Conservation (phyloP, 2,113 vertebrate species). For the Datnioides undecimradiatus region DNA sequence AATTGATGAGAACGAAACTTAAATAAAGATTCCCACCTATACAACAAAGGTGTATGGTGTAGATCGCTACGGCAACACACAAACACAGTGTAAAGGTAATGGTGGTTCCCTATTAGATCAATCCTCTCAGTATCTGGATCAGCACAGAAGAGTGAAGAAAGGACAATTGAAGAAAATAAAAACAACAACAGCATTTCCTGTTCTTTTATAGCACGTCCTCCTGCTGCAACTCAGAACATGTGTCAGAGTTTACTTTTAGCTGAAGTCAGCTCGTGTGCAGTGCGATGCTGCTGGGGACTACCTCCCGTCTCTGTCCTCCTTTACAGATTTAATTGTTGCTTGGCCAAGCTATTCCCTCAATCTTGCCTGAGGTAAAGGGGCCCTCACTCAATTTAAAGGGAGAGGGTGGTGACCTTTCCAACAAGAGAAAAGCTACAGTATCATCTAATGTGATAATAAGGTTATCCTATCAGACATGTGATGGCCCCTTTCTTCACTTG, state of each 20-base stretch:
- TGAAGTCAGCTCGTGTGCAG: constrained; percentile 48
- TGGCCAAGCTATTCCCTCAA: constrained; percentile 48
- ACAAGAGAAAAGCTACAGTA: constrained; percentile 55
- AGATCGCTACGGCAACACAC: no score
- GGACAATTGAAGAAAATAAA: background rate
- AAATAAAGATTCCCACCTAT: no score
- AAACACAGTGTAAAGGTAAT: background rate
- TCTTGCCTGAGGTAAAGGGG: constrained; percentile 45
- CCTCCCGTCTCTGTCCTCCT: constrained; percentile 34
- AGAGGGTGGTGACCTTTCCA: constrained; percentile 62
- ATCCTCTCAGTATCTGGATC: background rate
- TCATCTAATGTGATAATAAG: constrained; percentile 54
- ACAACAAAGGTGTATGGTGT: no score
- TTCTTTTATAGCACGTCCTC: background rate
- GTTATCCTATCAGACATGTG: constrained; percentile 42
- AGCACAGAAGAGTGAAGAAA: background rate
- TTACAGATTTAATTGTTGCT: constrained; percentile 66
- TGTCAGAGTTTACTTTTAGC: constrained; percentile 41
- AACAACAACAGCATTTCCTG: background rate
- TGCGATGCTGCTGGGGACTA: background rate
- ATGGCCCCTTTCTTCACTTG: constrained; percentile 6
- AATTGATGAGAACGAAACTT: no score
- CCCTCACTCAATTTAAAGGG: constrained; percentile 45
- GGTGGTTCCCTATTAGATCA: background rate
- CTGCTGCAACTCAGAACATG: background rate